These are phyloP conservation scores for Lipophrys pholis DNA, from an alignment of 2,113 vertebrate species.

Conservation along the genomic window DNA sequence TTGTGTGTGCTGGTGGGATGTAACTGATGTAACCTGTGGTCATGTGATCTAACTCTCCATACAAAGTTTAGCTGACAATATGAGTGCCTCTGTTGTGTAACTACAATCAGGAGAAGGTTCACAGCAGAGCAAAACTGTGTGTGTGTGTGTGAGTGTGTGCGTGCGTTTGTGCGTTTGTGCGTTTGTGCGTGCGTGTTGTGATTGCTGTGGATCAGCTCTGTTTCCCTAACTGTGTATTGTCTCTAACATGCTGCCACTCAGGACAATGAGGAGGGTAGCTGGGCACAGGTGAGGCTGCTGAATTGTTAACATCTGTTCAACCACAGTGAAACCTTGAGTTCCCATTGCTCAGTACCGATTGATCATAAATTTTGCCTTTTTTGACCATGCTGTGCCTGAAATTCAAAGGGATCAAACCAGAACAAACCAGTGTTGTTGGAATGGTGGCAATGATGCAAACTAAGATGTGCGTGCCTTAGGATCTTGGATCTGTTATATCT, in stretches of 20 bases:
- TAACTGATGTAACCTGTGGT: slow-evolving; percentile 35
- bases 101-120: slow-evolving; percentile 4
- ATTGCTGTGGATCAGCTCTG: slow-evolving; percentile 21
- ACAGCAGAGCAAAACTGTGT: not conserved
- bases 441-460: no score
- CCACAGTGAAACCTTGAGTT: no score
- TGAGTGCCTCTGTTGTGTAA: slow-evolving; percentile 21
- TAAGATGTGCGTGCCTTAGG: not conserved
- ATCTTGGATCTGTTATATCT: not conserved
- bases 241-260: slow-evolving; percentile 87
- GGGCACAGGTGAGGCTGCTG: slow-evolving; percentile 94
- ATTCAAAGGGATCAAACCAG: no score
- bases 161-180: not conserved
- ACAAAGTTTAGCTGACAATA: slow-evolving; percentile 2
- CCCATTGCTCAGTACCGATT: no score
- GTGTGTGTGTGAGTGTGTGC: no score
- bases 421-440: no score
- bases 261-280: slow-evolving; percentile 98
- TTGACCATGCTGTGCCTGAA: no score
- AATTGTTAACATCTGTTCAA: slow-evolving; percentile 29
- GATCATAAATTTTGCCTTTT: no score
- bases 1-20: slow-evolving; percentile 42
- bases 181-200: slow-evolving; percentile 16
- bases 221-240: slow-evolving; percentile 65
- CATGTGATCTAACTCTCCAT: slow-evolving; percentile 19